Evolutionary conservation across 1,140 invertebrate genomes (phyloP).

Genomic region (Delia radicum): DNA sequence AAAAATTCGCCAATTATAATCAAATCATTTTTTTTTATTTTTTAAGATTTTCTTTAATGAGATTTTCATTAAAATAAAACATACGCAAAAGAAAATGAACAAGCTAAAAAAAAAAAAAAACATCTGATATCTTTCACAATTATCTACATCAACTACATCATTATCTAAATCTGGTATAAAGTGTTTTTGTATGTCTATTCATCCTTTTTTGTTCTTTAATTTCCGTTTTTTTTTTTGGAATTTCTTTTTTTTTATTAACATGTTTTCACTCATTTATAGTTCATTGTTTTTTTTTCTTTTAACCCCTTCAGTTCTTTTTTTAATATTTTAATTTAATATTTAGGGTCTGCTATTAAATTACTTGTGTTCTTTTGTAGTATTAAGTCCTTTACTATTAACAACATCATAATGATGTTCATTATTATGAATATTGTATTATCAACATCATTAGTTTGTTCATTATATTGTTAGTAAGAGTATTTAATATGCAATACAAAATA

Average conservation of each 20-base stretch:
- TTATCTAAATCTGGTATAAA: neutral
- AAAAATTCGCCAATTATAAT: neutral
- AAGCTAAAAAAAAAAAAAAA: neutral
- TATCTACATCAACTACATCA: neutral
- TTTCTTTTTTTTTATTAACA: too few species aligned
- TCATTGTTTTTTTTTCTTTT: neutral
- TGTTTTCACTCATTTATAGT: neutral
- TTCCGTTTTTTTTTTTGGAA: neutral
- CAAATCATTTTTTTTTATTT: neutral
- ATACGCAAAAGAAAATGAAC: neutral
- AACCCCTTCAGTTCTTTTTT: neutral
- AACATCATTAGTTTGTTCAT: neutral
- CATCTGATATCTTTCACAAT: neutral
- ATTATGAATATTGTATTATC: neutral
- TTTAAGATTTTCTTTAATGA: neutral
- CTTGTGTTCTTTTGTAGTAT: neutral
- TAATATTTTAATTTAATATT: neutral
- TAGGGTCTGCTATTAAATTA: neutral
- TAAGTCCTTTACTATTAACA: neutral
- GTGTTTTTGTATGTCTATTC: neutral
- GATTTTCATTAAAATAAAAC: neutral
- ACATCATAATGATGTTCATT: neutral
- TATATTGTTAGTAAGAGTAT: too few species aligned
- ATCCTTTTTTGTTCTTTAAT: neutral
- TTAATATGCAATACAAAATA: too few species aligned